These are phyloP conservation scores for Coptodon rendalli DNA, from an alignment of 2,113 vertebrate genomes.

Conservation along the genomic window DNA sequence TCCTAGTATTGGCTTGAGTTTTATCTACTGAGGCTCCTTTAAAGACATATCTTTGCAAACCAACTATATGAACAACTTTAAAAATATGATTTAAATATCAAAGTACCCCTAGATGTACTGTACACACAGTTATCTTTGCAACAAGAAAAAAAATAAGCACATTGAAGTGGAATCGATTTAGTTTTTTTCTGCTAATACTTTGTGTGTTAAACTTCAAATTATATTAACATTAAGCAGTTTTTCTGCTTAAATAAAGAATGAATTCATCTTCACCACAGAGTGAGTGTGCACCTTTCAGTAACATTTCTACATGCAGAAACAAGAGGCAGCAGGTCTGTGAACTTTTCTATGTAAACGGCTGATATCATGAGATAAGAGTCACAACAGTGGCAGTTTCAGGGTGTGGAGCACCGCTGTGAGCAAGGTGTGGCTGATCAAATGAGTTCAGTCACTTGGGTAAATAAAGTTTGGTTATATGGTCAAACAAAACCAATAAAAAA, in stretches of 20 bases:
- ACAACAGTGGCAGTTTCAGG: neutral
- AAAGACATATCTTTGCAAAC: neutral
- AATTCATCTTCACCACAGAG: neutral
- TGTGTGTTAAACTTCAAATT: neutral
- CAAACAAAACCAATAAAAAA: neutral
- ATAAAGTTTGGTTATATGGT: neutral
- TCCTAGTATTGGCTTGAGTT: neutral
- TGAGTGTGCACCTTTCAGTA: neutral
- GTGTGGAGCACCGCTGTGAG: neutral
- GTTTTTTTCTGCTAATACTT: neutral
- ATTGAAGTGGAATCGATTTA: neutral
- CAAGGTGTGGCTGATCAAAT: neutral
- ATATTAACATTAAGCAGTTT: neutral
- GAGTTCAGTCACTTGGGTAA: neutral
- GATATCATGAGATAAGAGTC: neutral
- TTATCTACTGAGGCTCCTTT: neutral
- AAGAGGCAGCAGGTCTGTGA: neutral
- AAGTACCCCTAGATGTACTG: neutral
- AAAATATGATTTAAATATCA: neutral
- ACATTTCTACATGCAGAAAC: neutral
- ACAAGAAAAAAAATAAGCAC: neutral
- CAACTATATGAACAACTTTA: neutral
- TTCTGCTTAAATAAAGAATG: neutral
- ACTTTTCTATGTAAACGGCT: neutral
- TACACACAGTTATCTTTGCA: neutral